These are phyloP conservation scores for Drosophila chauvacae DNA, from an alignment of 1,140 invertebrate genomes.

Conservation along the genomic window DNA sequence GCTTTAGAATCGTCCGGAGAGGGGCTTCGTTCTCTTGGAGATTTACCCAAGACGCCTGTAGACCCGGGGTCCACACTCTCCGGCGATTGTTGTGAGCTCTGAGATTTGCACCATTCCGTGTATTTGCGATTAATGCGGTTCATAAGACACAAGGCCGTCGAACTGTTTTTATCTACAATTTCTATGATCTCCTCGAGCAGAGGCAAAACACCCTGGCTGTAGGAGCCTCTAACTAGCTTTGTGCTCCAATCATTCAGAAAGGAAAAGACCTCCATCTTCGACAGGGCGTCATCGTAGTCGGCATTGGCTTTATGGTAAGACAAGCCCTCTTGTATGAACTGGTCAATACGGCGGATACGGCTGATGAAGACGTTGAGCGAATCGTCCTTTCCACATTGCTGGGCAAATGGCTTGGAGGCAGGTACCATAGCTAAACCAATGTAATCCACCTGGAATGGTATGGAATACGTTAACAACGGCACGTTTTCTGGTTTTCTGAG, in stretches of 20 bases:
- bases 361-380: background rate
- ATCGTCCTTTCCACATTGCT: background rate
- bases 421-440: background rate
- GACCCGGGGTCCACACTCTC: too few species aligned
- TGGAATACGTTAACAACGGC: background rate
- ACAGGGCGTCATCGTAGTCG: background rate
- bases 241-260: background rate
- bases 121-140: conserved; percentile 38
- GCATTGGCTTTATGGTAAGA: background rate
- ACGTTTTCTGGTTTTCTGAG: background rate
- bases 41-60: background rate
- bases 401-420: background rate
- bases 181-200: background rate
- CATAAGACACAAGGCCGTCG: conserved; percentile 51
- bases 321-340: background rate
- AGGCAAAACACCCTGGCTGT: background rate
- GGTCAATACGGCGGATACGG: background rate
- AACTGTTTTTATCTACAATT: background rate
- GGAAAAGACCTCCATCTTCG: background rate
- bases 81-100: background rate
- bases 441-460: background rate
- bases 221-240: background rate
- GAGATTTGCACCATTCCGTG: conserved; percentile 27
- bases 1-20: background rate
- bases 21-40: background rate